phyloP scores from a whole-genome alignment of 2,113 vertebrate genomes.

The Spilogale gracilis region DNA sequence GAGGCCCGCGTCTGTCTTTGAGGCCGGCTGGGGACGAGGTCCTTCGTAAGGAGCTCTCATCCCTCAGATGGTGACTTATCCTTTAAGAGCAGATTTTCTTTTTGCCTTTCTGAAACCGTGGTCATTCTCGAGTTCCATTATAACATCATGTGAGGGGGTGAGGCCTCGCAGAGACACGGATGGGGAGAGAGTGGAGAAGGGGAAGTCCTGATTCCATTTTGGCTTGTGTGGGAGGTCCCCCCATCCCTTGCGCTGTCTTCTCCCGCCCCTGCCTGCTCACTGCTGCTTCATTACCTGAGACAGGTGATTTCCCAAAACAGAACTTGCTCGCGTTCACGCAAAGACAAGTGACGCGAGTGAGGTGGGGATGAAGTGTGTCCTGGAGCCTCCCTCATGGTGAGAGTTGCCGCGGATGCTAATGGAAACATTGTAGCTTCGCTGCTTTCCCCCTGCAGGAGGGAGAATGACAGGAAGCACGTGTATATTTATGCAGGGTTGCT shows the following conservation, averaged over 20 bases:
- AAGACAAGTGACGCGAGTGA: neutral
- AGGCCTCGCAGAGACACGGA: neutral
- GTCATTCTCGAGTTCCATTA: neutral
- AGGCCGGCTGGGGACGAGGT: neutral
- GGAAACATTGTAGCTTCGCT: neutral
- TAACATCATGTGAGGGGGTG: neutral
- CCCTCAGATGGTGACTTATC: neutral
- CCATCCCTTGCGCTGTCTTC: neutral
- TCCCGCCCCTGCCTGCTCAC: fast-evolving
- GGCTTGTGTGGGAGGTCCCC: no score
- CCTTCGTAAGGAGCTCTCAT: neutral
- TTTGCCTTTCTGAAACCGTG: neutral
- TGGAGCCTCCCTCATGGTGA: neutral
- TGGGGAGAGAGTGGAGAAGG: neutral
- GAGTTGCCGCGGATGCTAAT: neutral
- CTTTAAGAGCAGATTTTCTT: neutral
- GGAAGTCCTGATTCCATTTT: neutral
- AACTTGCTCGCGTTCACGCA: neutral
- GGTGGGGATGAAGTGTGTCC: neutral
- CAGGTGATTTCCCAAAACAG: neutral
- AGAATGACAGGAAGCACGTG: neutral
- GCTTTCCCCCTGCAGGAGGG: neutral
- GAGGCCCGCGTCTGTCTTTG: neutral
- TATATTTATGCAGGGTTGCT: neutral
- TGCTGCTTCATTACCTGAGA: neutral